phyloP scores from a whole-genome alignment of 2,797 vertebrate species.

The Neosilurus hyrtlii region DNA sequence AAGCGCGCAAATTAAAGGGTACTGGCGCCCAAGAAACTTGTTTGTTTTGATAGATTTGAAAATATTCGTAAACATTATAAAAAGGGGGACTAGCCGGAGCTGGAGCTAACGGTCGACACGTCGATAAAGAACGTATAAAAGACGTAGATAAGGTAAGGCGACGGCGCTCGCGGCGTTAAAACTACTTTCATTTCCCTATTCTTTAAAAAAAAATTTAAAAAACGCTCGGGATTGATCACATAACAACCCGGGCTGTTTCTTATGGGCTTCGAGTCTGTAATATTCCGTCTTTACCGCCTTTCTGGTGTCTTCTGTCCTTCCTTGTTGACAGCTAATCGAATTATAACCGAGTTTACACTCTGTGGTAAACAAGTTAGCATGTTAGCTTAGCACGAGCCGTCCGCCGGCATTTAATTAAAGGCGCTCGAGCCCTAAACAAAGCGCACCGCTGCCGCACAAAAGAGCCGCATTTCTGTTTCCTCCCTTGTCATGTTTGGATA shows the following conservation, averaged over 20 bases:
- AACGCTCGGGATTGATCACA: not conserved
- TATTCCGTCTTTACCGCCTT: not conserved
- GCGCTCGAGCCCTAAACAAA: slow-evolving; percentile 22
- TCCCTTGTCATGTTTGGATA: not conserved
- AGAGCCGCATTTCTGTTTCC: not conserved
- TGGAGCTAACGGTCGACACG: slow-evolving; percentile 52
- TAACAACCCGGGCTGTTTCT: not conserved
- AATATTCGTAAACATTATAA: slow-evolving; percentile 41
- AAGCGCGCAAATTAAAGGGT: slow-evolving; percentile 76
- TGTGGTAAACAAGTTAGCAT: slow-evolving; percentile 56
- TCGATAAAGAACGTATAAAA: slow-evolving; percentile 38
- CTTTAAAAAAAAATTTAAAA: slow-evolving; percentile 9
- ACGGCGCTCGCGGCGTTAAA: not conserved
- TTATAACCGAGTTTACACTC: slow-evolving; percentile 9
- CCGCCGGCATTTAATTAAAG: slow-evolving; percentile 32
- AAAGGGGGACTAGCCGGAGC: slow-evolving; percentile 25
- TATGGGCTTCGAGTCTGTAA: not conserved
- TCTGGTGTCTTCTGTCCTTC: not conserved
- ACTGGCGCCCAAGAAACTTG: slow-evolving; percentile 58
- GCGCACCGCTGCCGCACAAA: not conserved
- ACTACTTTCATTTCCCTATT: slow-evolving; percentile 44
- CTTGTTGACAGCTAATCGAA: slow-evolving; percentile 14
- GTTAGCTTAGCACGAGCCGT: slow-evolving; percentile 52
- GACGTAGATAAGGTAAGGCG: slow-evolving; percentile 35
- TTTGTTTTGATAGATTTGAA: slow-evolving; percentile 62